Evolutionary conservation across 1,140 invertebrate species (phyloP).

Genomic region (Hycleus cichorii): DNA sequence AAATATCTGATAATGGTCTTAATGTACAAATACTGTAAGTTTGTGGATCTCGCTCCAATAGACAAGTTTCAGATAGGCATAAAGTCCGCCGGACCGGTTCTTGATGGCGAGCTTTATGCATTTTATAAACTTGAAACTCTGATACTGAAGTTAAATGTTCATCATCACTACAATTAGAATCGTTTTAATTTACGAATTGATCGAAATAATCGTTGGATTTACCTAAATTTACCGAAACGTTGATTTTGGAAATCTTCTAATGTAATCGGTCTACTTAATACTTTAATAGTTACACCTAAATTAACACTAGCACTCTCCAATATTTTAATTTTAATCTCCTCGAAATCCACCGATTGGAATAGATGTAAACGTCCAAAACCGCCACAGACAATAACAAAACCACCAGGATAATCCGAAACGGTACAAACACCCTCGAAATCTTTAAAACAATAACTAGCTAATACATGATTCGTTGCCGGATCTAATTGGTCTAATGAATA

Average conservation of each 20-base stretch:
- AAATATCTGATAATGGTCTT: constrained; percentile 82
- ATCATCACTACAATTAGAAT: constrained; percentile 33
- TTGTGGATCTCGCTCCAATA: constrained; percentile 93
- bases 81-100: constrained; percentile 78
- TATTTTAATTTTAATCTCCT: constrained; percentile 80
- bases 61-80: constrained; percentile 92
- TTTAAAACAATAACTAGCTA: constrained; percentile 88
- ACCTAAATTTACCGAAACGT: constrained; percentile 88
- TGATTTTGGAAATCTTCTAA: constrained; percentile 78
- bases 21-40: constrained; percentile 89
- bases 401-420: constrained; percentile 52
- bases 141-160: constrained; percentile 67
- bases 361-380: constrained; percentile 84
- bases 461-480: constrained; percentile 66
- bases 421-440: constrained; percentile 77
- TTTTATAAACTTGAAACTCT: constrained; percentile 89
- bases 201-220: constrained; percentile 20
- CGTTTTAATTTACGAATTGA: not conserved
- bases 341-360: constrained; percentile 75
- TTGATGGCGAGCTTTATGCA: constrained; percentile 63
- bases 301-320: constrained; percentile 70
- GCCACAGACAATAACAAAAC: constrained; percentile 81
- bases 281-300: constrained; percentile 76
- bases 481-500: constrained; percentile 87
- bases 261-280: constrained; percentile 73